These are phyloP conservation scores for Lagenorhynchus albirostris DNA, from an alignment of 2,113 vertebrate species.

Conservation along the genomic window DNA sequence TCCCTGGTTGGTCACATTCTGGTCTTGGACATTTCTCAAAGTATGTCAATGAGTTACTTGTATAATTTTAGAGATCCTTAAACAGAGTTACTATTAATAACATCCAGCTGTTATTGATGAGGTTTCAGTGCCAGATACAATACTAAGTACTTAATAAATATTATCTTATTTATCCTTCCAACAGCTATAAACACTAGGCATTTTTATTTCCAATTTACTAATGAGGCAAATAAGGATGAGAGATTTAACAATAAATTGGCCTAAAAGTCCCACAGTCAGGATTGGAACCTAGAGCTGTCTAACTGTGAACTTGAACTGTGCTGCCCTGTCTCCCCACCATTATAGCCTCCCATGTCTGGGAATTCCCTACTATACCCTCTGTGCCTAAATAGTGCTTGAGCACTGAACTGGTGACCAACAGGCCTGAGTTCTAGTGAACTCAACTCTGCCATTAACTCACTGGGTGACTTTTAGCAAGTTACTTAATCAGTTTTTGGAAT, in stretches of 20 bases:
- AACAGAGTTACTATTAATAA: not conserved
- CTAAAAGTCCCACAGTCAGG: not conserved
- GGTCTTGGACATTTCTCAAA: not conserved
- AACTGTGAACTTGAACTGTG: not conserved
- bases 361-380: not conserved
- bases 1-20: not conserved
- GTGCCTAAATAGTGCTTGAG: not conserved
- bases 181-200: not conserved
- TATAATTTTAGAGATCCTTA: not conserved
- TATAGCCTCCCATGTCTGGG: not conserved
- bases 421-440: not conserved
- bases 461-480: not conserved
- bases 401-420: no score
- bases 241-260: not conserved
- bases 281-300: not conserved
- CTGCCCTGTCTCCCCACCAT: not conserved
- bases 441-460: not conserved
- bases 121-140: not conserved
- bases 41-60: not conserved
- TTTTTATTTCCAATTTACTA: constrained; percentile 41
- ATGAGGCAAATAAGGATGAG: not conserved
- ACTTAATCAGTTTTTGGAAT: not conserved
- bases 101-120: not conserved
- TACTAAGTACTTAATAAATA: not conserved
- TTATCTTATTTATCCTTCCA: not conserved